Percentiles rank a stretch among this genome's conserved stretches.
These are phyloP conservation scores for Drosophila pseudotalamancana DNA, from an alignment of 2,888 invertebrate species.

Conservation along the genomic window DNA sequence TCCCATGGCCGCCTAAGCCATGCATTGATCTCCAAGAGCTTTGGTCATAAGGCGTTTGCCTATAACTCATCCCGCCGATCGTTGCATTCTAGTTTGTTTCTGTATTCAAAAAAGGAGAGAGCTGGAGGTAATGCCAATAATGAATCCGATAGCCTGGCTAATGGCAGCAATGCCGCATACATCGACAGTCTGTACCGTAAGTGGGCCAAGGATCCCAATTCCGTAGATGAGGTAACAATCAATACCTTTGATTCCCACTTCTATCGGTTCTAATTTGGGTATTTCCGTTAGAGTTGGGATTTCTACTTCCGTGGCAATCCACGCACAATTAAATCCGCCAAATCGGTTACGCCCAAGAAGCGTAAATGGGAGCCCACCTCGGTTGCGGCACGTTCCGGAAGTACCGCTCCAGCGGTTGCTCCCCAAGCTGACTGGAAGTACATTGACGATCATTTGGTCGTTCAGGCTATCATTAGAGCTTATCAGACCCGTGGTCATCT, in stretches of 20 bases:
- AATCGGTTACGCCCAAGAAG: neutral
- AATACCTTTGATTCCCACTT: too few relatives aligned
- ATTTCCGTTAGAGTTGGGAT: conserved; percentile 60
- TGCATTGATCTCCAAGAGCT: neutral
- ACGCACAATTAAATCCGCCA: neutral
- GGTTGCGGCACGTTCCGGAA: neutral
- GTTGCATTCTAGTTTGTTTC: neutral
- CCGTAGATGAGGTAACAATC: conserved; percentile 60
- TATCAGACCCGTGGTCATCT: conserved; percentile 93
- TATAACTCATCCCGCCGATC: neutral
- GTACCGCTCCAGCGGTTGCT: neutral
- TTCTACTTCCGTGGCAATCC: conserved; percentile 48
- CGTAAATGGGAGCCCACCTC: neutral
- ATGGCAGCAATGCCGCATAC: conserved; percentile 60
- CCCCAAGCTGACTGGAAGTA: conserved; percentile 90
- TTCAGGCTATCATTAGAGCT: conserved; percentile 98
- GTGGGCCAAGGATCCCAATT: conserved; percentile 51
- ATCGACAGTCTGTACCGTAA: conserved; percentile 53
- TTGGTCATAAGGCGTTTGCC: neutral
- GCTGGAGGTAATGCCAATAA: neutral
- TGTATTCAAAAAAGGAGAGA: neutral
- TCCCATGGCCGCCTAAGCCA: conserved; percentile 16
- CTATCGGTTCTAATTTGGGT: neutral
- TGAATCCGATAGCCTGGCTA: conserved; percentile 47
- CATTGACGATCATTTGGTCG: conserved; percentile 98